These are phyloP conservation scores for Scyliorhinus canicula DNA, from an alignment of 2,797 vertebrate genomes.

Conservation along the genomic window DNA sequence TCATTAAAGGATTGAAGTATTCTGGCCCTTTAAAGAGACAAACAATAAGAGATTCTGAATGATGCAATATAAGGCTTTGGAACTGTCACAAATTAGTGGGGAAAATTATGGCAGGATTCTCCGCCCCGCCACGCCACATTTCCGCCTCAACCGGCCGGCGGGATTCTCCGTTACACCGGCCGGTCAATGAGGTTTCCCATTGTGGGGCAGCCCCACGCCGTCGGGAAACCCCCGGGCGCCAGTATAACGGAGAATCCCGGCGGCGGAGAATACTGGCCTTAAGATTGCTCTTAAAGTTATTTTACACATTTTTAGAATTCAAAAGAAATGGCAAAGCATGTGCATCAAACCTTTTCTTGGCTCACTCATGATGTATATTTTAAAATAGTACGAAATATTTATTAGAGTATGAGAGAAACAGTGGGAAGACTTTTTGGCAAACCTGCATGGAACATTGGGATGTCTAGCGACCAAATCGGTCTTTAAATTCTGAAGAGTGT, in stretches of 20 bases:
- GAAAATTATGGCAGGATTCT: too few relatives aligned
- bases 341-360: not conserved
- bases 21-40: not conserved
- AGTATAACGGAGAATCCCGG: too few relatives aligned
- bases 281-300: not conserved
- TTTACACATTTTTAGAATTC: not conserved
- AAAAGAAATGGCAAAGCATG: not conserved
- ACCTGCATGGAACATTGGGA: not conserved
- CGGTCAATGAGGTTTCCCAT: too few relatives aligned
- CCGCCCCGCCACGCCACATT: too few relatives aligned
- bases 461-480: not conserved
- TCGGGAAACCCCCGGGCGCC: too few relatives aligned
- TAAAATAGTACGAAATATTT: slow-evolving; percentile 9
- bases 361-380: not conserved
- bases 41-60: not conserved
- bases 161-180: too few relatives aligned
- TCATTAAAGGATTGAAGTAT: not conserved
- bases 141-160: too few relatives aligned
- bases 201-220: too few relatives aligned
- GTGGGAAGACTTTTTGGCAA: not conserved
- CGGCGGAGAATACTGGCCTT: too few relatives aligned
- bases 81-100: not conserved
- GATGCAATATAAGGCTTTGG: not conserved
- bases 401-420: not conserved
- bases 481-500: not conserved